Evolutionary conservation across 2,113 vertebrate genomes (phyloP).

Genomic region (Caretta caretta): DNA sequence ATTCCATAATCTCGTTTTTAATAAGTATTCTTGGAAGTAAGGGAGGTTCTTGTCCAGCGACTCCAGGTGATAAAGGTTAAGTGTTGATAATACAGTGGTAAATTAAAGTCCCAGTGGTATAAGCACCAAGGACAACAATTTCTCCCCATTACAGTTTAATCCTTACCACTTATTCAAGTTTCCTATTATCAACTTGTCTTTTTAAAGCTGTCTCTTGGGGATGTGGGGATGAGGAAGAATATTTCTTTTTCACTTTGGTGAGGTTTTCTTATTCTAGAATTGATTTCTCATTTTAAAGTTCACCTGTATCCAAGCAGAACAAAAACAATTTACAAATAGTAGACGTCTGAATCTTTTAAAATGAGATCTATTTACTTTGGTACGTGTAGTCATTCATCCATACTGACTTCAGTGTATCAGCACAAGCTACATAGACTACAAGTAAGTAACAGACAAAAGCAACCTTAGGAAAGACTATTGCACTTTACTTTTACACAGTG

Average conservation of each 20-base stretch:
- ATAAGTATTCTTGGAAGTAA: neutral
- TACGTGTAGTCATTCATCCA: neutral
- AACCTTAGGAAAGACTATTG: neutral
- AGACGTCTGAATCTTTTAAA: constrained; percentile 53
- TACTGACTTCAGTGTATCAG: neutral
- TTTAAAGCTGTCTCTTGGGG: neutral
- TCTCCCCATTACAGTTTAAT: neutral
- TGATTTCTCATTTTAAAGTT: constrained; percentile 72
- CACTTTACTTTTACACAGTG: neutral
- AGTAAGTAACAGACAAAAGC: neutral
- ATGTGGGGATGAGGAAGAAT: neutral
- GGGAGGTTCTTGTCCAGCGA: neutral
- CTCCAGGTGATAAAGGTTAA: neutral
- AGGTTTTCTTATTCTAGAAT: constrained; percentile 54
- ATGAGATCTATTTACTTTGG: constrained; percentile 18
- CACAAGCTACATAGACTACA: neutral
- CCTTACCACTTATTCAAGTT: neutral
- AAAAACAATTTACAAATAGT: constrained; percentile 62
- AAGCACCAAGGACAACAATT: neutral
- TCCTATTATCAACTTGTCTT: neutral
- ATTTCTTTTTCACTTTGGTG: constrained; percentile 47
- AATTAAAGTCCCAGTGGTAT: neutral
- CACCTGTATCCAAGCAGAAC: constrained; percentile 65
- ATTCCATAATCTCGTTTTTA: neutral
- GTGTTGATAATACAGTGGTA: neutral